Evolutionary conservation across 2,113 vertebrate species (phyloP).

Genomic region (Eulemur rufifrons): DNA sequence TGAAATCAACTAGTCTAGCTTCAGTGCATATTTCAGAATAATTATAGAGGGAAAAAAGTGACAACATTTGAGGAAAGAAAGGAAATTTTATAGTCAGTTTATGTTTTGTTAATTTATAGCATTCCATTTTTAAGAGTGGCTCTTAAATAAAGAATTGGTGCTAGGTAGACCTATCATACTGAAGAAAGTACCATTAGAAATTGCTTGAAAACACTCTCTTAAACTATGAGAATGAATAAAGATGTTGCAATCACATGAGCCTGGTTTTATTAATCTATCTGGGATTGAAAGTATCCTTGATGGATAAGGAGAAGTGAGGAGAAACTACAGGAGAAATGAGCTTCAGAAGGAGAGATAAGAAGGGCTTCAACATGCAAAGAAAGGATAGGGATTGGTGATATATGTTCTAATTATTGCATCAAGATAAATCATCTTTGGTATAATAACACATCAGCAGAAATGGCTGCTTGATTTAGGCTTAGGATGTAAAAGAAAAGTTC

Average conservation of each 20-base stretch:
- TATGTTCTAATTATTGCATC: background rate
- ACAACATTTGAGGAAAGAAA: background rate
- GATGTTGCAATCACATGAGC: background rate
- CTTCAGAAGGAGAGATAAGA: background rate
- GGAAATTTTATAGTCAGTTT: background rate
- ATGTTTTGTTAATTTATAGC: background rate
- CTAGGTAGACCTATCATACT: background rate
- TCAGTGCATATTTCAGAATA: constrained; percentile 22
- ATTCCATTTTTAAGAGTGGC: background rate
- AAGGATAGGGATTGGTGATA: background rate
- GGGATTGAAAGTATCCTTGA: background rate
- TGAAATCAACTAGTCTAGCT: background rate
- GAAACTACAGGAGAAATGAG: background rate
- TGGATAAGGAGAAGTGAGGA: background rate
- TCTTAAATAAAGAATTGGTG: background rate
- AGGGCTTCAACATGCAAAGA: background rate
- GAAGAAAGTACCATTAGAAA: background rate
- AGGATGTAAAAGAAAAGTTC: background rate
- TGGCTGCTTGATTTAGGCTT: background rate
- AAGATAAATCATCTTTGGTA: background rate
- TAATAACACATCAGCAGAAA: background rate
- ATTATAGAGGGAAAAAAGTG: background rate
- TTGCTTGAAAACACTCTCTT: background rate
- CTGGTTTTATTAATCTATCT: background rate
- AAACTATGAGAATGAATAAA: background rate